Percentiles rank a stretch among this genome's conserved stretches.
Evolutionary conservation across 2,113 vertebrate species (phyloP).

Genomic region (Cyphomyrus plagiostoma): DNA sequence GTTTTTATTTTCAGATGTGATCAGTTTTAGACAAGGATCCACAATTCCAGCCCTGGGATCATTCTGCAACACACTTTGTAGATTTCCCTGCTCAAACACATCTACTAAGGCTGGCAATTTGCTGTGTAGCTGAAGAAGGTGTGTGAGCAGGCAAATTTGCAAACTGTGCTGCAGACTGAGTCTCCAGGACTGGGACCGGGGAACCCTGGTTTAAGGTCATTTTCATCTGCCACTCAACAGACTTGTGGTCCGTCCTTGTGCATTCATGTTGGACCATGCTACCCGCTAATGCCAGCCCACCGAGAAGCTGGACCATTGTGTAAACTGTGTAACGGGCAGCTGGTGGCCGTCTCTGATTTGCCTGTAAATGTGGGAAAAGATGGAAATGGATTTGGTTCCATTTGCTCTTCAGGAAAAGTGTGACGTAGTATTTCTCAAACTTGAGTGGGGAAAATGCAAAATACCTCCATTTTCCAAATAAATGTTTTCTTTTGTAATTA

Average conservation of each 20-base stretch:
- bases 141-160: not conserved
- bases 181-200: not conserved
- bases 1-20: not conserved
- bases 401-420: not conserved
- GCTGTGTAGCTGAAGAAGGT: not conserved
- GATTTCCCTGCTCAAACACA: not conserved
- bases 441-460: slow-evolving; percentile 10
- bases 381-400: not conserved
- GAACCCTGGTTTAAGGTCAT: not conserved
- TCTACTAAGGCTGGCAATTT: not conserved
- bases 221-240: not conserved
- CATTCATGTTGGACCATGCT: not conserved
- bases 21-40: not conserved
- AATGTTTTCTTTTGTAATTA: slow-evolving; percentile 26
- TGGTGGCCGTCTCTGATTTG: not conserved
- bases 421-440: slow-evolving; percentile 15
- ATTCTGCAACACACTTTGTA: not conserved
- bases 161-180: not conserved
- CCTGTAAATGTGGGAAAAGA: not conserved
- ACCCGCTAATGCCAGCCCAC: not conserved
- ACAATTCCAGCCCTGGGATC: not conserved
- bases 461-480: slow-evolving; percentile 33
- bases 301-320: not conserved
- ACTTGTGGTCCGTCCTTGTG: not conserved
- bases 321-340: not conserved